Percentiles rank a stretch among this genome's conserved stretches.
Evolutionary conservation across 2,113 vertebrate species (phyloP).

Genomic region (Bucco capensis): DNA sequence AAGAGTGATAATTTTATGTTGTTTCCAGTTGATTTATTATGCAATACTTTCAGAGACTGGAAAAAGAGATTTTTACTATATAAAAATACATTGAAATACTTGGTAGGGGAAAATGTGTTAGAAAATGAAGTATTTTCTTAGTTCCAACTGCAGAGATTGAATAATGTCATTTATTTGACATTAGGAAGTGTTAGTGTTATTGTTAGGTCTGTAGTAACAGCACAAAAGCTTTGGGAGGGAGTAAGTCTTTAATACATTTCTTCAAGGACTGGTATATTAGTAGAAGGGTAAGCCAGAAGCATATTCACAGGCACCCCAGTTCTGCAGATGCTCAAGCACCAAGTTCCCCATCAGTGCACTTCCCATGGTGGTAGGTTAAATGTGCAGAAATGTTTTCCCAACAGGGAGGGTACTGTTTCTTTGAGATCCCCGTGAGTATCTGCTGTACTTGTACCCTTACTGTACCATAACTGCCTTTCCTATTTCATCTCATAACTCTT

Average conservation of each 20-base stretch:
- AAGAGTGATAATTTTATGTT: not conserved
- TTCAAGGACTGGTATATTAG: not conserved
- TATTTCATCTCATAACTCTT: not conserved
- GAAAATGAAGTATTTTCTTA: not conserved
- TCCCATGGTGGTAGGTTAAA: not conserved
- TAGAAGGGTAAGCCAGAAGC: not conserved
- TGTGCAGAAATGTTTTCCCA: fast-evolving
- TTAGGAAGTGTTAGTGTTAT: not conserved
- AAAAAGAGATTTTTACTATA: not conserved
- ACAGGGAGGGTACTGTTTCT: not conserved
- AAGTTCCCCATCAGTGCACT: not conserved
- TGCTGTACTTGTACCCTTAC: not conserved
- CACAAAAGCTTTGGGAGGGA: not conserved
- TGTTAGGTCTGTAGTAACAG: not conserved
- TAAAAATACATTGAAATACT: not conserved
- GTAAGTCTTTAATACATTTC: not conserved
- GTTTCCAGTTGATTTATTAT: not conserved
- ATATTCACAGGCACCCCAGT: not conserved
- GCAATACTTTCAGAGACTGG: not conserved
- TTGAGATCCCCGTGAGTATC: not conserved
- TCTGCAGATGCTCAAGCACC: not conserved
- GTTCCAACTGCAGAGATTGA: not conserved
- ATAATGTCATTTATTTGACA: not conserved
- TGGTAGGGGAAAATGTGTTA: not conserved
- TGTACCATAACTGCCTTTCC: not conserved